Evolutionary conservation across 2,797 vertebrate genomes (phyloP).

Genomic region (Anas acuta): DNA sequence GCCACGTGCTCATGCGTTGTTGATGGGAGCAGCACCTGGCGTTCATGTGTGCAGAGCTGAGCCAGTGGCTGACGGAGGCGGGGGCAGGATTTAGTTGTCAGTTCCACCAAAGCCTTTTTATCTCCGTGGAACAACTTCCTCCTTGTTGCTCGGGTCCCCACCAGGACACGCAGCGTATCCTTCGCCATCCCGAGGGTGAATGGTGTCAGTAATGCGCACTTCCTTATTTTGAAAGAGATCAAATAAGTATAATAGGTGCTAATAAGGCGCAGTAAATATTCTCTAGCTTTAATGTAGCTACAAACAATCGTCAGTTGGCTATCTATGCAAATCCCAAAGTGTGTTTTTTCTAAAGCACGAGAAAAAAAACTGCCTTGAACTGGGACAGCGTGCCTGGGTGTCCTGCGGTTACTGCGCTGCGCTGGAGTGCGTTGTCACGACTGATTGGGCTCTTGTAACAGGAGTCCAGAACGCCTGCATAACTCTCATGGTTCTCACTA

Average conservation of each 20-base stretch:
- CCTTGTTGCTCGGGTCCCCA: not conserved
- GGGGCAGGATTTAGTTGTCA: not conserved
- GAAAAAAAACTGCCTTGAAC: too few species aligned
- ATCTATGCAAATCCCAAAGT: rapidly evolving
- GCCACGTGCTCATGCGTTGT: not conserved
- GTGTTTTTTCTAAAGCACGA: rapidly evolving
- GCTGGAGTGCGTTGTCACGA: rapidly evolving
- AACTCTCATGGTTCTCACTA: not conserved
- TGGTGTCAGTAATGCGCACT: not conserved
- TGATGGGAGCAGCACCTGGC: not conserved
- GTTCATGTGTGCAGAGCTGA: not conserved
- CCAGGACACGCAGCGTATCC: not conserved
- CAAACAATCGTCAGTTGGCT: rapidly evolving
- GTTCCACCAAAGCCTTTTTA: not conserved
- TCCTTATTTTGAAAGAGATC: not conserved
- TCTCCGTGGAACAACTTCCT: not conserved
- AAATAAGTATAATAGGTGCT: not conserved
- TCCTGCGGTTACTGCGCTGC: rapidly evolving
- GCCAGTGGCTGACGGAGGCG: not conserved
- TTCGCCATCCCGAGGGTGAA: not conserved
- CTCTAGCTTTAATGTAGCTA: rapidly evolving
- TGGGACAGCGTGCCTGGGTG: rapidly evolving
- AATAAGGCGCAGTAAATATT: not conserved
- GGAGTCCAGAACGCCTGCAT: not conserved
- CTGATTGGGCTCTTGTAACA: rapidly evolving